Evolutionary conservation across 2,888 invertebrate genomes (phyloP), one percentile per base, ranked within the genome.

Genomic region (Eupeodes luniger): DNA sequence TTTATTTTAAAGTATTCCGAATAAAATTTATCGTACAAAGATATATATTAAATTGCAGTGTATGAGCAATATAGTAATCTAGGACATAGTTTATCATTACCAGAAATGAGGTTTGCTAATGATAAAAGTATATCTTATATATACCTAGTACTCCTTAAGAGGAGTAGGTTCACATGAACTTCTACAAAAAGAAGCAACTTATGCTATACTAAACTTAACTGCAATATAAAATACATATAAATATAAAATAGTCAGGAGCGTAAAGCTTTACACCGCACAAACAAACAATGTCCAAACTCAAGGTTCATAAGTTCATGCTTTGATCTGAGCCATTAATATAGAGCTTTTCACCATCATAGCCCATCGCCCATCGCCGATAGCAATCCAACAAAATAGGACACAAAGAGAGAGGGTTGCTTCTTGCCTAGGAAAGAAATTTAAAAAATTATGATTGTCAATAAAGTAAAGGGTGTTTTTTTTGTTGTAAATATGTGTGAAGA

Each of bases 281-380:
- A 14, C 27, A 66, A 47, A 74, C 75, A 72, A 49, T 55, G 75
- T 72, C 82, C 67, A 75, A 57, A 82, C 82, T 75, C 79, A 79
- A 79, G 78, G 82, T 83, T 87, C 79, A 82, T 79, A 86, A 86
- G 86, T 86, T 86, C 79, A 82, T 59, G 76, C 79, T 83, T 76
- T 87, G 79, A 87, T 82, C 75, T 79, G 79, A 86, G 75, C 86
- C 79, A 75, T 81, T 74, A 19, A 62, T 70, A 64, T 49, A 70
- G 62, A 87, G 86, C 82, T 87, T 87, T 87, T 44, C 70, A 64
- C 69, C 78, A 79, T 27, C 64, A 59, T 64, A 75, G 82, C 75
- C 27, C 27, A 27, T 27, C 27, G 27, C 27, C 2, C 27, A 27
- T 27, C 27, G 27, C 27, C 27, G 27, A 82, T 70, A 82, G 69